phyloP scores from a whole-genome alignment of 2,113 vertebrate genomes.

The Anthoscopus minutus region DNA sequence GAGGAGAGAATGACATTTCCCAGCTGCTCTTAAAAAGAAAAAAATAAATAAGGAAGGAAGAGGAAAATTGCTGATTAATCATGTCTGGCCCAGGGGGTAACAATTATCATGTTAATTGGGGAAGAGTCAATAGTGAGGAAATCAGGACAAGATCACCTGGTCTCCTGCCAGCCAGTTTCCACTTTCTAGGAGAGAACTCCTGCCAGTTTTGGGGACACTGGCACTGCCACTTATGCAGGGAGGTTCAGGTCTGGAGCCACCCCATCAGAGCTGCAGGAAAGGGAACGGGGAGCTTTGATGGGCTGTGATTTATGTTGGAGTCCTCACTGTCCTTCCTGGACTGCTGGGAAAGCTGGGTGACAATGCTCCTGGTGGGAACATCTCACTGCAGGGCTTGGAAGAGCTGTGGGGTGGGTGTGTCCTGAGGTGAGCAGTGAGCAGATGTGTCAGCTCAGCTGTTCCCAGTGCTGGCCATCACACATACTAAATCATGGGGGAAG shows the following conservation, averaged over 20 bases:
- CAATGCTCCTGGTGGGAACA: fast-evolving
- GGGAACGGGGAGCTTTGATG: background rate
- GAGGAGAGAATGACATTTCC: conserved; percentile 40
- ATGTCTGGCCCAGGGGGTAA: conserved; percentile 31
- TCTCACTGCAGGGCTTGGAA: background rate
- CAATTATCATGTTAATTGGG: conserved; percentile 16
- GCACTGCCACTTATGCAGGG: fast-evolving
- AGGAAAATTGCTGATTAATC: conserved; percentile 59
- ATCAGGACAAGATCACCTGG: background rate
- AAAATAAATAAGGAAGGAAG: background rate
- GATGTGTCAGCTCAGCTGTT: background rate
- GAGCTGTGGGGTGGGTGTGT: background rate
- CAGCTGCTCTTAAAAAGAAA: background rate
- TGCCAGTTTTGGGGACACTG: background rate
- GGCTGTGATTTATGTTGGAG: background rate
- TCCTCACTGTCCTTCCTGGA: background rate
- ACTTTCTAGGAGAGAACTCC: background rate
- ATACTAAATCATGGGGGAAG: background rate
- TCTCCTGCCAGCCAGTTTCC: background rate
- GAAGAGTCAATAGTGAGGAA: background rate
- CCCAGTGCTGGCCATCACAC: background rate
- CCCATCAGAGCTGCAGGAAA: background rate
- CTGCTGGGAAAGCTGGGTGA: background rate
- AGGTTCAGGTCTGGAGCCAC: background rate
- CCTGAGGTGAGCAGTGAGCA: no score